These are phyloP conservation scores for Nephrotoma appendiculata DNA, from an alignment of 2,888 invertebrate genomes.

Conservation along the genomic window DNA sequence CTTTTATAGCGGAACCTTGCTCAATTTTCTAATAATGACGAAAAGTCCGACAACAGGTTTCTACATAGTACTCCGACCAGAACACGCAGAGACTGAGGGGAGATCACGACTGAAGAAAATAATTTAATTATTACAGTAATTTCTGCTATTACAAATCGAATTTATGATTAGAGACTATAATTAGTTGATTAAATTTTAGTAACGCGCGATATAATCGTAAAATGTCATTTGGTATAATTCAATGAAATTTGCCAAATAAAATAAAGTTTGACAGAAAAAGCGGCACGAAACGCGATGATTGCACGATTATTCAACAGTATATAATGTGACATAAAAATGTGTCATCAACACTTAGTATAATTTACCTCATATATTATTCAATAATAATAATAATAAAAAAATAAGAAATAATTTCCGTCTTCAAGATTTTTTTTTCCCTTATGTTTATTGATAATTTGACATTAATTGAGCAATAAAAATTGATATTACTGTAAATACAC, in stretches of 20 bases:
- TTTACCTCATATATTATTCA: neutral
- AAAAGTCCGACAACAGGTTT: no score
- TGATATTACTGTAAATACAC: neutral
- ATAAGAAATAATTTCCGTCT: neutral
- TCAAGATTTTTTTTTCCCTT: neutral
- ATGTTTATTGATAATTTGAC: neutral
- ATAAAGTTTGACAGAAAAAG: neutral
- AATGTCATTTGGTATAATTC: neutral
- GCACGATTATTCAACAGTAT: neutral
- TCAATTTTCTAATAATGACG: no score
- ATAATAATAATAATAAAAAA: neutral
- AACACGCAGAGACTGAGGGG: no score
- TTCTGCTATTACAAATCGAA: neutral
- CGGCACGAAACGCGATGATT: neutral
- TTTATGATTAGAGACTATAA: neutral
- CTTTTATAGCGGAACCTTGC: no score
- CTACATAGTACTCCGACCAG: no score
- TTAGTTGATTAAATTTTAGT: neutral
- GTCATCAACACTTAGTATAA: neutral
- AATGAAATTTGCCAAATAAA: neutral
- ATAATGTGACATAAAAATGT: neutral
- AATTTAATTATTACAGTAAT: no score
- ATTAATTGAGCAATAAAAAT: neutral
- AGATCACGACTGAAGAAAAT: no score
- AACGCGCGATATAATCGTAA: neutral